Percentiles rank a stretch among this genome's conserved stretches.
Evolutionary conservation across 2,797 vertebrate genomes (phyloP).

Genomic region (Thunnus albacares): DNA sequence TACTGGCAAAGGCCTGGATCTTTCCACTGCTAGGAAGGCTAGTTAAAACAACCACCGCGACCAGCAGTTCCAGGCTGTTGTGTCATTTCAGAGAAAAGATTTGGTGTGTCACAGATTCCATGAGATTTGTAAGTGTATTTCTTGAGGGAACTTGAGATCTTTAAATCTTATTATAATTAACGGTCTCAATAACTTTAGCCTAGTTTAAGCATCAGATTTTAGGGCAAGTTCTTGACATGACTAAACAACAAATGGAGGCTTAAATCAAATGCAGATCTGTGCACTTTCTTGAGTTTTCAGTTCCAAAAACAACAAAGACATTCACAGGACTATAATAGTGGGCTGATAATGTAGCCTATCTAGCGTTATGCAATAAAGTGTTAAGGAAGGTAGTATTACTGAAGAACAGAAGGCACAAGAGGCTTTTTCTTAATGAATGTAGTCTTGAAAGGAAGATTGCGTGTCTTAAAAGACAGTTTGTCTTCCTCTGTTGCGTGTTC

Average conservation of each 20-base stretch:
- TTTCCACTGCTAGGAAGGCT: conserved; percentile 64
- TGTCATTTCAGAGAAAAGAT: conserved; percentile 55
- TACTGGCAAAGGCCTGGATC: conserved; percentile 58
- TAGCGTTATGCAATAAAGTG: conserved; percentile 47
- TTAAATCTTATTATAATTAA: conserved; percentile 43
- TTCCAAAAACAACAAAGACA: conserved; percentile 47
- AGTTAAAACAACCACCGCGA: conserved; percentile 66
- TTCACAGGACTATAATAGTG: conserved; percentile 24
- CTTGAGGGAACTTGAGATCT: neutral
- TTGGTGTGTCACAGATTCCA: conserved; percentile 60
- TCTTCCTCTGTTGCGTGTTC: conserved; percentile 19
- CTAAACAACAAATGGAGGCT: conserved; percentile 21
- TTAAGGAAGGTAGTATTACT: conserved; percentile 35
- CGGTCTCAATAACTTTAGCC: conserved; percentile 8
- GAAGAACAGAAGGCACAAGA: conserved; percentile 35
- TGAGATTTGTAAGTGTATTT: conserved; percentile 4
- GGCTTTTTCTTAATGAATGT: conserved; percentile 14
- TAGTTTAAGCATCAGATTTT: conserved; percentile 28
- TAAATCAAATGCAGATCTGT: conserved; percentile 35
- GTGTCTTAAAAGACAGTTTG: conserved; percentile 12
- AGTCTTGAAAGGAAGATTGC: conserved; percentile 31
- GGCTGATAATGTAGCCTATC: conserved; percentile 54
- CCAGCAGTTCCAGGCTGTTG: conserved; percentile 16
- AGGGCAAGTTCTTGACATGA: conserved; percentile 23
- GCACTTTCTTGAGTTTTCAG: conserved; percentile 25